Evolutionary conservation across 2,797 vertebrate species (phyloP).

Genomic region (Anguilla marmorata): DNA sequence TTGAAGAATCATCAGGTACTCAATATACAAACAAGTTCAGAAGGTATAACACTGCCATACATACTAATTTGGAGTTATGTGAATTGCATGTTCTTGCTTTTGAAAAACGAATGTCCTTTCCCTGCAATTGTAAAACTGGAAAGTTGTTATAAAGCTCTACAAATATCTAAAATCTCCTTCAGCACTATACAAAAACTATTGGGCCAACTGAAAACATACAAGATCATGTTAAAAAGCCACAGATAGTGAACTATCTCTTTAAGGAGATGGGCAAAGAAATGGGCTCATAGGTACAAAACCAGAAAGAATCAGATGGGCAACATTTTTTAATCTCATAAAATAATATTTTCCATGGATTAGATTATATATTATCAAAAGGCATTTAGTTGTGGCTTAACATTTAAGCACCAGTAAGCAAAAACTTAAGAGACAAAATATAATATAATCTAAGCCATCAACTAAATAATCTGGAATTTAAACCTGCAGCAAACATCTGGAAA

Average conservation of each 20-base stretch:
- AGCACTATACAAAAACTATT: background rate
- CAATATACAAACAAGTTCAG: background rate
- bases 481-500: conserved; percentile 4
- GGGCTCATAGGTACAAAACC: background rate
- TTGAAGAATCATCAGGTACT: background rate
- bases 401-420: background rate
- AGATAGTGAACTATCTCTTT: background rate
- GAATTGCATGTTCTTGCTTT: background rate
- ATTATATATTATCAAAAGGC: background rate
- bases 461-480: background rate
- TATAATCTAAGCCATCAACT: background rate
- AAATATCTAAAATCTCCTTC: background rate
- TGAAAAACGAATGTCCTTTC: background rate
- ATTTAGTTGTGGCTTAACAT: background rate
- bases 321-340: background rate
- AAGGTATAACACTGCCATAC: background rate
- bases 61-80: background rate
- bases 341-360: background rate
- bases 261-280: background rate
- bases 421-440: background rate
- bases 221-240: too few species aligned
- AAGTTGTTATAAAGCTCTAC: background rate
- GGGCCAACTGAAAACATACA: background rate
- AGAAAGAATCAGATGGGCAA: background rate
- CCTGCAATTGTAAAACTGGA: background rate